Base-by-base conservation (phyloP, 2,797 vertebrate species). In the Thripadectes ignobilis region DNA sequence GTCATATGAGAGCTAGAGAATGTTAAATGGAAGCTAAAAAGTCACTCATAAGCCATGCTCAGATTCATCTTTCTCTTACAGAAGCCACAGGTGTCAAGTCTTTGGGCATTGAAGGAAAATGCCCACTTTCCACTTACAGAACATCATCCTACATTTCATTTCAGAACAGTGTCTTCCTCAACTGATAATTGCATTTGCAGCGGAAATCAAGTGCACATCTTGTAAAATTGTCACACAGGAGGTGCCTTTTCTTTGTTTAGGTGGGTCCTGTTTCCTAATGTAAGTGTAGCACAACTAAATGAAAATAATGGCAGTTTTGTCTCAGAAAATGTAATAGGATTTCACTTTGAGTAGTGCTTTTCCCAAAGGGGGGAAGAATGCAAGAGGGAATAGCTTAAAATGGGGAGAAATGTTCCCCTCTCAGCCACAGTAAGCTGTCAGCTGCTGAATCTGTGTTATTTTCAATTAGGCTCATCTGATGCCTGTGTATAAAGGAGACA, bases 371-470 rank as follows among this genome's bases (percentile, higher is more conserved):
- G 19, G 16, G 7, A 80, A 85, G 29, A 54, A 86, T 68, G 49
- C 27, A 75, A 66, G 19, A 46, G 26, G 14, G 9, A 77, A 52
- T 65, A 55, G 51, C 69, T 95, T 78, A 67, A 83, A 84, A 87
- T 23, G 57, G 32, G 48, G 34, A 29, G 38, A 68, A 91, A 32
- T 29, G 10, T 91, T 86, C n/a, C 34, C 3, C 19, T 83, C 34
- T 82, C 39, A 75, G 52, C 49, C 54, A 48, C 55, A 87, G 23
- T 89, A 80, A 74, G 59, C 86, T 95, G 88, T 94, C 84, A 91
- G 58, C 82, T 95, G 76, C 92, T 92, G 89, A 92, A 94, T 86
- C 79, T 88, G 66, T 95, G 71, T 95, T 95, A 75, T 92, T 96
- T 96, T 96, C 95, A 96, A 73, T 96, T 95, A 95, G 41, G 49